Conservation (phyloP, 2,797 vertebrate genomes). For the Bovichtus diacanthus region DNA sequence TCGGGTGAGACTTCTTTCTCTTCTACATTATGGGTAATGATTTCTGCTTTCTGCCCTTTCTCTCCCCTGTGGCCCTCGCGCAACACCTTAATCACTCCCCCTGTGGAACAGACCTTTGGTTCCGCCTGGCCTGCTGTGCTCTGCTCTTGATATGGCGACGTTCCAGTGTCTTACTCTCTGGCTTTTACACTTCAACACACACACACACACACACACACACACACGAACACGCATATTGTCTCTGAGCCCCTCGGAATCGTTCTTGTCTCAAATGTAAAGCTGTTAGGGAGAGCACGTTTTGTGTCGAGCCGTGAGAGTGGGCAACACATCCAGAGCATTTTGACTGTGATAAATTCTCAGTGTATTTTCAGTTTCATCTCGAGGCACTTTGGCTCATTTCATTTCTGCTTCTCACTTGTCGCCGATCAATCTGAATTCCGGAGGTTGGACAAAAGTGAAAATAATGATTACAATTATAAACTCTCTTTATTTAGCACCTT, state of each 20-base stretch:
- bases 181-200: neutral
- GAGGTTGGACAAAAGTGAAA: neutral
- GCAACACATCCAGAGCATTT: neutral
- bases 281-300: constrained; percentile 6
- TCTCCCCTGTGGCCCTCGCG: constrained; percentile 41
- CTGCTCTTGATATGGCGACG: constrained; percentile 46
- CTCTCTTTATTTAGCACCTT: neutral
- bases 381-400: neutral
- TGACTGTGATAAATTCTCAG: neutral
- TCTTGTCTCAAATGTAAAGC: constrained; percentile 15
- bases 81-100: constrained; percentile 63
- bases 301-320: neutral
- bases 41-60: constrained; percentile 55
- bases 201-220: neutral
- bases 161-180: constrained; percentile 43
- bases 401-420: neutral
- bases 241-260: constrained; percentile 13
- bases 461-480: neutral
- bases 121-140: constrained; percentile 50
- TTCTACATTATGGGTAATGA: constrained; percentile 67
- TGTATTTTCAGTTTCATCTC: constrained; percentile 14
- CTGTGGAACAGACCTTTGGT: constrained; percentile 63
- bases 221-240: neutral
- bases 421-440: neutral
- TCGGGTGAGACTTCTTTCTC: constrained; percentile 41